Percentiles rank a stretch among this genome's conserved stretches.
These are phyloP conservation scores for Puma concolor DNA, from an alignment of 2,113 vertebrate species.

Conservation along the genomic window DNA sequence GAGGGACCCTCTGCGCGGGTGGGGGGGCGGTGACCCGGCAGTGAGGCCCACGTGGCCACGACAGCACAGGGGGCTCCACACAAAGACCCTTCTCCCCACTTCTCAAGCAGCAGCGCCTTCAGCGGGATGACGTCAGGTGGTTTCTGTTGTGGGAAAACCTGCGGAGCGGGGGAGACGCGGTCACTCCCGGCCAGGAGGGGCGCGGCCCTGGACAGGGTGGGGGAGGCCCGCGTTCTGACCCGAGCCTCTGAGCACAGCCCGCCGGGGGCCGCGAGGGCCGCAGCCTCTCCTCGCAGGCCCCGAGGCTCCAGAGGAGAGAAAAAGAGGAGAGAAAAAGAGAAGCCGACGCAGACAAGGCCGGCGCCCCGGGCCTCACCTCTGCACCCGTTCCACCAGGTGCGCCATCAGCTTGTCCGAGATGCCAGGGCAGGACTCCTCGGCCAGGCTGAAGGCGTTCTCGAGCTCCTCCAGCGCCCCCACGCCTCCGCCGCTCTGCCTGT, in stretches of 20 bases:
- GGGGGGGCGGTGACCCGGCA: background rate
- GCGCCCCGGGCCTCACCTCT: conserved; percentile 86
- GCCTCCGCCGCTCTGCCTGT: conserved; percentile 89
- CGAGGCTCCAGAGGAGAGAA: background rate
- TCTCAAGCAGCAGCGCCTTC: conserved; percentile 73
- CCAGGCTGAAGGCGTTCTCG: conserved; percentile 97
- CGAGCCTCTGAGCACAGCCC: background rate
- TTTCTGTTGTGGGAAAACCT: conserved; percentile 95
- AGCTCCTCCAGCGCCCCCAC: conserved; percentile 96
- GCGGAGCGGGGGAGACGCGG: background rate
- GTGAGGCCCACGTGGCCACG: background rate
- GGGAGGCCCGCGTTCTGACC: no score
- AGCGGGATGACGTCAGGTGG: conserved; percentile 91
- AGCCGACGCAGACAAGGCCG: background rate
- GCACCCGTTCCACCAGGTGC: conserved; percentile 95
- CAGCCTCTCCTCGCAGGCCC: background rate
- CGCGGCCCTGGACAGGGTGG: accelerated
- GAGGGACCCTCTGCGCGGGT: no score
- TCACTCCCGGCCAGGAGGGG: background rate
- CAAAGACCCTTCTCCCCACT: conserved; percentile 28
- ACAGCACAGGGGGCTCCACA: conserved; percentile 54
- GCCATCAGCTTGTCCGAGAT: conserved; percentile 96
- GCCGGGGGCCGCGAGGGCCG: background rate
- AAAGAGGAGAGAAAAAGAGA: background rate
- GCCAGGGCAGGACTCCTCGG: conserved; percentile 96